Evolutionary conservation across 2,888 invertebrate species (phyloP).

Genomic region (Apotomis capreana): DNA sequence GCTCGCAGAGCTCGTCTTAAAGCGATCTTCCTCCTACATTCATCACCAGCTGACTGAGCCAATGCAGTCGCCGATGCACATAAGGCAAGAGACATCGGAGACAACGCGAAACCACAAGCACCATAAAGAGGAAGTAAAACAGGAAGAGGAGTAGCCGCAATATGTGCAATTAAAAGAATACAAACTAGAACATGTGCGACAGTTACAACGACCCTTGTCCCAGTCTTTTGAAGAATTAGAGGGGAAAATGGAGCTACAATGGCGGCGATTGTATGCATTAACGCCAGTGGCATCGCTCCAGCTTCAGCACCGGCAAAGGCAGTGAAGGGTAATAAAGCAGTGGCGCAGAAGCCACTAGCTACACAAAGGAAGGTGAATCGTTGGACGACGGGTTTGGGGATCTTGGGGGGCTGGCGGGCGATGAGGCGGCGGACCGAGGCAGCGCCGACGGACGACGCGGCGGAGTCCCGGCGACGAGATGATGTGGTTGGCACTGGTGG

Average conservation of each 20-base stretch:
- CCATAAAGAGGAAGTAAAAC: slow-evolving; percentile 71
- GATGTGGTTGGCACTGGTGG: slow-evolving; percentile 52
- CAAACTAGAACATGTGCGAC: slow-evolving; percentile 82
- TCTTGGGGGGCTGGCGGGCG: slow-evolving; percentile 77
- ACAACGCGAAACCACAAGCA: slow-evolving; percentile 82
- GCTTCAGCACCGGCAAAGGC: slow-evolving; percentile 78
- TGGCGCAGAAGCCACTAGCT: slow-evolving; percentile 85
- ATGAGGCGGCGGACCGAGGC: slow-evolving; percentile 90
- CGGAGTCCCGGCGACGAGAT: slow-evolving; percentile 85
- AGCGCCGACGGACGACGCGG: slow-evolving; percentile 89
- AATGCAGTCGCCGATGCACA: slow-evolving; percentile 84
- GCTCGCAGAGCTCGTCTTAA: slow-evolving; percentile 73
- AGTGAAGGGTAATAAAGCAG: slow-evolving; percentile 85
- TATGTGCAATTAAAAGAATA: slow-evolving; percentile 84
- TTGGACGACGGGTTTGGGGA: slow-evolving; percentile 77
- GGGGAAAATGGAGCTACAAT: slow-evolving; percentile 79
- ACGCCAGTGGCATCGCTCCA: slow-evolving; percentile 85
- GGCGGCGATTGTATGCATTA: slow-evolving; percentile 85
- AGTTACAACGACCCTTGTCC: slow-evolving; percentile 70
- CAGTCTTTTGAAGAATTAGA: slow-evolving; percentile 72
- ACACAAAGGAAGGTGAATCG: slow-evolving; percentile 82
- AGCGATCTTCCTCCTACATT: slow-evolving; percentile 67
- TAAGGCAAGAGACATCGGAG: slow-evolving; percentile 83
- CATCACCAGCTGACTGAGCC: slow-evolving; percentile 81
- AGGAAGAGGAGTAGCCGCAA: slow-evolving; percentile 67